Evolutionary conservation across 2,888 invertebrate species (phyloP), one percentile per base, ranked within the genome.

Genomic region (Nemapogon koenigi): DNA sequence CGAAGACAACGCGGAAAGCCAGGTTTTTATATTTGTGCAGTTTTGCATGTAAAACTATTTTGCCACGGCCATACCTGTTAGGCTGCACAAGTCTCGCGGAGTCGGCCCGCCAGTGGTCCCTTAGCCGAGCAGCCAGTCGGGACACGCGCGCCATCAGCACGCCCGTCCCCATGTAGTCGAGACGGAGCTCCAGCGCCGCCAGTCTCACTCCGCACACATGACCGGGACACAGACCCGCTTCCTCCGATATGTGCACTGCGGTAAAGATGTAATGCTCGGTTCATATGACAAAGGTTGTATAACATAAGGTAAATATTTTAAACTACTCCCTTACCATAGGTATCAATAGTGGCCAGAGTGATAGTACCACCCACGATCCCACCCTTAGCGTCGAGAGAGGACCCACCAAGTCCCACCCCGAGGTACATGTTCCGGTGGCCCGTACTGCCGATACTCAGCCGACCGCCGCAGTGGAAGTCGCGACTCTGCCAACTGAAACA

Each of bases 131-230:
- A 37, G 86, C 87, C 46, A 95, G 84, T 10, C 86, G 84, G 48
- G 92, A 93, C 32, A 96, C 91, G 35, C 96, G 82, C 7, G 90
- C 90, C 89, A 98, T 91, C 42, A 98, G 76, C 40, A 94, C 94
- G 26, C 93, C 89, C n/a, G 96, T 92, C 43, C 97, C 97, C 98
- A 98, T 98, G 81, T 98, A 98, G 78, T 98, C 98, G 41, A 98
- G 80, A 14, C 97, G 84, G 49, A 94, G 82, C 70, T 97, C 96
- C 35, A 96, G 69, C 10, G 94, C 94, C 52, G 88, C 86, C 45
- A 96, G 81, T 51, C 89, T 86, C 44, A 94, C 67, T 32, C 92
- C 90, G 39, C 91, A 83, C 36, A 88, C 90, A 67, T 96, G 96
- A 52, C 91, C 90, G 0, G 96, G 96, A 67, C 92, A 92, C 49